Conservation (phyloP, 2,888 invertebrate genomes). For the Trilocha varians region DNA sequence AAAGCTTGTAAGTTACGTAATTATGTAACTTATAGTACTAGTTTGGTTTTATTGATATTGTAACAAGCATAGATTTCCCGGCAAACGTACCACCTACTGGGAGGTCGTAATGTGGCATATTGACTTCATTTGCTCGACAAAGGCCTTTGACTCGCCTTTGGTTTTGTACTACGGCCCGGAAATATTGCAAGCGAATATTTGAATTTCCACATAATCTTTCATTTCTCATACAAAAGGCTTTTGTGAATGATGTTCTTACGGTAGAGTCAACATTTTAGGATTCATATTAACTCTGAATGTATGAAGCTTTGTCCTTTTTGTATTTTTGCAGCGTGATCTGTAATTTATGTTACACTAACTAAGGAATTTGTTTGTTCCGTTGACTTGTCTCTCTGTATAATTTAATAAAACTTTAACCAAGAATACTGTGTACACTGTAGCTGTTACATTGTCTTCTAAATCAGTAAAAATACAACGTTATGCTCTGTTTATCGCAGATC, state of each 20-base stretch:
- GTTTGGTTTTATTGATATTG: conserved; percentile 5
- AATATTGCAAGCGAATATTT: background rate
- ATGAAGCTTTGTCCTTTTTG: background rate
- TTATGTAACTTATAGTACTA: background rate
- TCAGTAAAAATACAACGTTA: no score
- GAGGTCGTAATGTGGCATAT: conserved; percentile 35
- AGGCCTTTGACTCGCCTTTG: conserved; percentile 22
- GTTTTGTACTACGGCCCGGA: conserved; percentile 1
- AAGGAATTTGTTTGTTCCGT: no score
- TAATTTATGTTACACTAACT: no score
- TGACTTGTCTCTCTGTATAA: no score
- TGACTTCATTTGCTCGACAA: conserved; percentile 41
- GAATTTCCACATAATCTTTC: background rate
- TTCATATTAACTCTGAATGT: background rate
- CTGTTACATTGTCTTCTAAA: no score
- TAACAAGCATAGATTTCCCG: conserved; percentile 30
- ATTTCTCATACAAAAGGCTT: background rate
- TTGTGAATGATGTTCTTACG: background rate
- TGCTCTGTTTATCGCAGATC: no score
- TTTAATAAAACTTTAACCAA: no score
- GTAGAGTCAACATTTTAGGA: background rate
- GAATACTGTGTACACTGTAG: no score
- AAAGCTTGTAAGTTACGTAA: background rate
- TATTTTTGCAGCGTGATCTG: no score
- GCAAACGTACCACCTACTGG: conserved; percentile 24